Conservation (phyloP, 2,888 invertebrate genomes). For the Drosophila maculinotata region DNA sequence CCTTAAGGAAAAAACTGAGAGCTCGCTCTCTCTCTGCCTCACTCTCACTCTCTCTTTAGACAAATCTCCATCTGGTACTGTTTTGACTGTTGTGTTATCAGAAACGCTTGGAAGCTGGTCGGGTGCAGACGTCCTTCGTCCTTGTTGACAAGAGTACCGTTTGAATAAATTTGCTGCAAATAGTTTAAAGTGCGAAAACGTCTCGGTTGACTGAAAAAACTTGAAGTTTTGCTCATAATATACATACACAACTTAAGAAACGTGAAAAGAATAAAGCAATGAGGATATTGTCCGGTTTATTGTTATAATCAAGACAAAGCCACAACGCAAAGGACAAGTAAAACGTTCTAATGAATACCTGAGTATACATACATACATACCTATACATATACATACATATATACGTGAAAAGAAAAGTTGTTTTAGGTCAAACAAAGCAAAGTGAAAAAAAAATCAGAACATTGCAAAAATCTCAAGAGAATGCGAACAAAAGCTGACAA, state of each 20-base stretch:
- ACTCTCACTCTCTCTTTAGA: slow-evolving; percentile 11
- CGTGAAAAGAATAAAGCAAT: slow-evolving; percentile 38
- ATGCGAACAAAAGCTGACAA: slow-evolving; percentile 10
- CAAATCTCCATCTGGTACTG: slow-evolving; percentile 27
- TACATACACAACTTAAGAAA: slow-evolving; percentile 27
- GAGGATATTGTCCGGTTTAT: slow-evolving; percentile 27
- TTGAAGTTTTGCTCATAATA: slow-evolving; percentile 33
- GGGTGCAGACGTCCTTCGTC: slow-evolving; percentile 58
- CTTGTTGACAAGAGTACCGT: slow-evolving; percentile 13
- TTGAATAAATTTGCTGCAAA: slow-evolving; percentile 36
- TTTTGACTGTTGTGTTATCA: slow-evolving; percentile 65
- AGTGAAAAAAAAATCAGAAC: slow-evolving; percentile 10
- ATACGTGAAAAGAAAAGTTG: slow-evolving; percentile 52
- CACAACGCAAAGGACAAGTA: slow-evolving; percentile 32
- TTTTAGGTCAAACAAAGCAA: slow-evolving; percentile 74
- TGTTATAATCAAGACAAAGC: slow-evolving; percentile 41
- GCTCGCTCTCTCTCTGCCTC: not conserved
- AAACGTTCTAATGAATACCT: slow-evolving; percentile 51
- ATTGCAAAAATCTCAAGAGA: slow-evolving; percentile 6
- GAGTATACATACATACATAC: slow-evolving; percentile 39
- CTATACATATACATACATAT: slow-evolving; percentile 4
- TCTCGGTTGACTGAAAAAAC: slow-evolving; percentile 40
- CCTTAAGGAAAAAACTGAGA: not conserved
- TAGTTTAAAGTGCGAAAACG: slow-evolving; percentile 59
- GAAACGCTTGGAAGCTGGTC: slow-evolving; percentile 75